These are phyloP conservation scores for Lithobates pipiens DNA, from an alignment of 2,797 vertebrate species.

Conservation along the genomic window DNA sequence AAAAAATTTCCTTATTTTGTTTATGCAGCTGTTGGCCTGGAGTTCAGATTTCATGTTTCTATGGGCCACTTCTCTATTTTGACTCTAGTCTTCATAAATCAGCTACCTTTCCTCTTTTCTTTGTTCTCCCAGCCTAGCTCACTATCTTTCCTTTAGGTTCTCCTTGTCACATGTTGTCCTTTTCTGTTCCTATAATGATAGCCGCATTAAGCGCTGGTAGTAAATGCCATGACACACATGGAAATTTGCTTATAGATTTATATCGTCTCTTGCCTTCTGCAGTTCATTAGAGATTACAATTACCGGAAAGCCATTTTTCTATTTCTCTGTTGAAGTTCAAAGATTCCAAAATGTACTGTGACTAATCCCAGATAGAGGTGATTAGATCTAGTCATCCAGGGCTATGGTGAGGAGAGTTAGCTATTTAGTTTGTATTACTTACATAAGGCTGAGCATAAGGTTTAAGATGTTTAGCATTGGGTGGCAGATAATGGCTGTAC, in stretches of 20 bases:
- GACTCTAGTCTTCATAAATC: too few species aligned
- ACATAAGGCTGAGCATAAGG: background rate
- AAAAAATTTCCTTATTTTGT: too few species aligned
- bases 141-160: too few species aligned
- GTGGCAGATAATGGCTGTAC: background rate
- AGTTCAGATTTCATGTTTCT: too few species aligned
- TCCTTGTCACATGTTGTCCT: background rate
- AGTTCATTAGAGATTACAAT: constrained; percentile 42
- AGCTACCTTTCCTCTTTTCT: too few species aligned
- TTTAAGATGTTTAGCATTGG: background rate
- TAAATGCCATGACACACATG: background rate
- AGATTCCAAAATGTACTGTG: constrained; percentile 27
- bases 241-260: constrained; percentile 15
- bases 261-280: constrained; percentile 29
- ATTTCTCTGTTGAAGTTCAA: constrained; percentile 42
- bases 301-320: constrained; percentile 28
- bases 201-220: background rate
- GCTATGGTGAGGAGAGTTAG: background rate
- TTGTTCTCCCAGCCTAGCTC: too few species aligned
- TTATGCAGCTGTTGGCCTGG: too few species aligned
- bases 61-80: too few species aligned
- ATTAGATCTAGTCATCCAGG: background rate
- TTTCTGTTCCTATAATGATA: background rate
- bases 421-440: background rate
- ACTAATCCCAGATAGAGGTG: constrained; percentile 20